Conservation (phyloP, 2,797 vertebrate genomes). For the Characodon lateralis region DNA sequence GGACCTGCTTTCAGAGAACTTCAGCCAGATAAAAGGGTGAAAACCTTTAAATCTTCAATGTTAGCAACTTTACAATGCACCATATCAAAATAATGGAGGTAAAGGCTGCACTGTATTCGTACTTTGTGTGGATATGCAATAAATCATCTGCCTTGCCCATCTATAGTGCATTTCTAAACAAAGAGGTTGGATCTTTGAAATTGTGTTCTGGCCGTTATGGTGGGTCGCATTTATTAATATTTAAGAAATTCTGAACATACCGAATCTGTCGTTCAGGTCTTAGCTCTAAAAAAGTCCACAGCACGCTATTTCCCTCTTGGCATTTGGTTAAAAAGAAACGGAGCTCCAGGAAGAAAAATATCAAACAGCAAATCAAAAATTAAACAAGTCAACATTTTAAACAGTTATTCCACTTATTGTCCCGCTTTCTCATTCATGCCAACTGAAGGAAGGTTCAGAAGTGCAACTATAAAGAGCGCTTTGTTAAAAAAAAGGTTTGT, state of each 20-base stretch:
- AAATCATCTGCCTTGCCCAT: constrained; percentile 16
- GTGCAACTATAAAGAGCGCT: constrained; percentile 66
- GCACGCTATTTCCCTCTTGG: constrained; percentile 59
- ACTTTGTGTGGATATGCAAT: constrained; percentile 11
- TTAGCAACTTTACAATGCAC: constrained; percentile 20
- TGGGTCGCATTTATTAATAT: constrained; percentile 24
- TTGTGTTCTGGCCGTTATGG: constrained; percentile 14
- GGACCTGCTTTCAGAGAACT: constrained; percentile 7
- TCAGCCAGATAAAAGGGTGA: constrained; percentile 20
- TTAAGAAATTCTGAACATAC: constrained; percentile 42
- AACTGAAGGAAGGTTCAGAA: constrained; percentile 56
- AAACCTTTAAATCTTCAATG: constrained; percentile 13
- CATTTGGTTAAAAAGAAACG: constrained; percentile 35
- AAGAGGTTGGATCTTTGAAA: constrained; percentile 3
- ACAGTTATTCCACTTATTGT: constrained; percentile 47
- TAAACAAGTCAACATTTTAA: constrained; percentile 32
- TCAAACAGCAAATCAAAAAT: constrained; percentile 44
- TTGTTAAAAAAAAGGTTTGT: constrained; percentile 57
- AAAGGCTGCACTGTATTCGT: constrained; percentile 18
- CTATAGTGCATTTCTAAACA: constrained; percentile 23
- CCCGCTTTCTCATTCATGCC: constrained; percentile 48
- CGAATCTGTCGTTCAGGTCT: constrained; percentile 37
- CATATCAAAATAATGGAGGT: constrained; percentile 11
- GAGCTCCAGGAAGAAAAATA: constrained; percentile 36
- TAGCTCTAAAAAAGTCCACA: constrained; percentile 52